phyloP scores from a whole-genome alignment of 2,888 invertebrate genomes.

The Furcula furcula region DNA sequence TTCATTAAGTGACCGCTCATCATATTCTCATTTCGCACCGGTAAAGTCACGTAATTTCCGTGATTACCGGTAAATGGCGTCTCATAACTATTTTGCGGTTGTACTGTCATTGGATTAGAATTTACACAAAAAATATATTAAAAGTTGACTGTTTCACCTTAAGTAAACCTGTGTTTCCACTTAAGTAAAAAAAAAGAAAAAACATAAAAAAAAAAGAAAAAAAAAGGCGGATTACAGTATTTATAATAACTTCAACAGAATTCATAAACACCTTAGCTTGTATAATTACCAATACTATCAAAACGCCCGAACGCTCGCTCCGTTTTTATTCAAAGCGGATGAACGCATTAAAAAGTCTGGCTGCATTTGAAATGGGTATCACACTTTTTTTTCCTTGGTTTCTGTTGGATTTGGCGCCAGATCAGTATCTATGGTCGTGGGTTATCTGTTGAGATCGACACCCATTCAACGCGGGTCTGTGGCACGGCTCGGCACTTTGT shows the following conservation, averaged over 20 bases:
- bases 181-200: too few relatives aligned
- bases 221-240: too few relatives aligned
- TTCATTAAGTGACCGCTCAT: conserved; percentile 58
- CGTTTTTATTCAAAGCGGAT: neutral
- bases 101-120: conserved; percentile 5
- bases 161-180: too few relatives aligned
- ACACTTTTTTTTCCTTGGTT: conserved; percentile 36
- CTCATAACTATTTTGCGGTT: conserved; percentile 26
- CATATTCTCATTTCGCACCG: conserved; percentile 62
- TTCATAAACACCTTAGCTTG: too few relatives aligned
- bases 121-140: too few relatives aligned
- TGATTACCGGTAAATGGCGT: conserved; percentile 30
- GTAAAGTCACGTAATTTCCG: conserved; percentile 37
- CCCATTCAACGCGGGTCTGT: conserved; percentile 51
- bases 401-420: conserved; percentile 79
- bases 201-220: too few relatives aligned
- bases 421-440: conserved; percentile 53
- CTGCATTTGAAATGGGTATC: conserved; percentile 35
- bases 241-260: too few relatives aligned
- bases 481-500: conserved; percentile 55
- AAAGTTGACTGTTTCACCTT: too few relatives aligned
- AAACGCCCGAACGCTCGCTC: too few relatives aligned
- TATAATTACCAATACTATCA: too few relatives aligned
- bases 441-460: conserved; percentile 67
- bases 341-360: conserved; percentile 9